Evolutionary conservation across 2,797 vertebrate genomes (phyloP).

Genomic region (Leuciscus waleckii): DNA sequence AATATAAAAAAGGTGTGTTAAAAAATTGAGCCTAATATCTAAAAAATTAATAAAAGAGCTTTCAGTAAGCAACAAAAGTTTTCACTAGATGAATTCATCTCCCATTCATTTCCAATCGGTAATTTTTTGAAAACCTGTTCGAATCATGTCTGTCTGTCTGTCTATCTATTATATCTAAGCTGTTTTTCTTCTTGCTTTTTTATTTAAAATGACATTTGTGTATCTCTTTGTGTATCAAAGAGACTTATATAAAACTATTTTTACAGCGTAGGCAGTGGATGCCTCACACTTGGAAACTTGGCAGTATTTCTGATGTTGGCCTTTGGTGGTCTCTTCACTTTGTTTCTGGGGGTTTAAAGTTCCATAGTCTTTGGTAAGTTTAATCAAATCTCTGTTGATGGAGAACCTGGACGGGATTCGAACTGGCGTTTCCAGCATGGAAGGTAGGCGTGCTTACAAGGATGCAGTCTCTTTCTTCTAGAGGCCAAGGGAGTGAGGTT

Average conservation of each 20-base stretch:
- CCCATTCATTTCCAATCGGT: no score
- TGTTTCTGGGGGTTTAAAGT: background rate
- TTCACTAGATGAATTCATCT: no score
- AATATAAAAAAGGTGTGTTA: no score
- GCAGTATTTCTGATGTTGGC: background rate
- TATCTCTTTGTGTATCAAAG: background rate
- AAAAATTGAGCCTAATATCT: no score
- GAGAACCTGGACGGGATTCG: background rate
- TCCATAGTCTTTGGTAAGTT: background rate
- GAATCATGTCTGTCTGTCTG: background rate
- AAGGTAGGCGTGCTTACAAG: no score
- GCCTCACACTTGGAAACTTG: conserved; percentile 7
- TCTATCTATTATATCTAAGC: background rate
- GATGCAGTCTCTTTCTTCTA: no score
- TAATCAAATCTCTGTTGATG: background rate
- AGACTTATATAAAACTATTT: background rate
- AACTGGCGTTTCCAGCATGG: background rate
- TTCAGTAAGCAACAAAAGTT: no score
- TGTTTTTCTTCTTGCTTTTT: background rate
- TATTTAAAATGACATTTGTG: background rate
- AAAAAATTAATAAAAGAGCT: no score
- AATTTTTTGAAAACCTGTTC: no score
- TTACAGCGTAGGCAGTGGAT: background rate
- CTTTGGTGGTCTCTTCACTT: background rate
- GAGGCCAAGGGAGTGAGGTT: no score